Conservation (phyloP, 1,140 invertebrate species). For the Coptotermes formosanus region DNA sequence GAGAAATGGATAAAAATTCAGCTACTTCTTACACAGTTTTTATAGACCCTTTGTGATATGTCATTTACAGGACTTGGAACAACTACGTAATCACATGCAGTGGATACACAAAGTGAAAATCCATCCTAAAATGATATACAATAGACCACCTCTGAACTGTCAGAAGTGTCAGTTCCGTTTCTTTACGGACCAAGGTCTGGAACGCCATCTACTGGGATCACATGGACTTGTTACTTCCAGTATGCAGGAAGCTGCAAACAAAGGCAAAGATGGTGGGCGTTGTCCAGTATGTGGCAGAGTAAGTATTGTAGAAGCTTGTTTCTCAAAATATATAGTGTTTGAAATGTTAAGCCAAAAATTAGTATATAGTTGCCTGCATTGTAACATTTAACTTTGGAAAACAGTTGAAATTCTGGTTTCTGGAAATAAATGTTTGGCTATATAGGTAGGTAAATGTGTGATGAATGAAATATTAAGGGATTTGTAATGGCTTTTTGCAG, state of each 20-base stretch:
- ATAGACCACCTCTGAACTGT: constrained; percentile 89
- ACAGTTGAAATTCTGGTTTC: background rate
- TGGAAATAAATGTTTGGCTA: background rate
- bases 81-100: constrained; percentile 90
- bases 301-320: background rate
- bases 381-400: too few relatives aligned
- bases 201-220: constrained; percentile 88
- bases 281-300: constrained; percentile 91
- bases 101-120: constrained; percentile 97
- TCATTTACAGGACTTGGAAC: constrained; percentile 72
- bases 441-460: background rate
- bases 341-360: too few relatives aligned
- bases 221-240: constrained; percentile 93
- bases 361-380: too few relatives aligned
- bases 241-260: constrained; percentile 94
- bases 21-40: constrained; percentile 32
- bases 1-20: background rate
- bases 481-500: constrained; percentile 50
- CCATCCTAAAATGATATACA: constrained; percentile 94
- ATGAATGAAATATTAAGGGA: background rate
- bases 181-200: constrained; percentile 81
- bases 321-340: too few relatives aligned
- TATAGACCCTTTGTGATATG: constrained; percentile 23
- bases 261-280: constrained; percentile 88
- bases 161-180: constrained; percentile 92